Percentiles rank a stretch among this genome's conserved stretches.
Evolutionary conservation across 2,888 invertebrate species (phyloP).

Genomic region (Byasa hedistus): DNA sequence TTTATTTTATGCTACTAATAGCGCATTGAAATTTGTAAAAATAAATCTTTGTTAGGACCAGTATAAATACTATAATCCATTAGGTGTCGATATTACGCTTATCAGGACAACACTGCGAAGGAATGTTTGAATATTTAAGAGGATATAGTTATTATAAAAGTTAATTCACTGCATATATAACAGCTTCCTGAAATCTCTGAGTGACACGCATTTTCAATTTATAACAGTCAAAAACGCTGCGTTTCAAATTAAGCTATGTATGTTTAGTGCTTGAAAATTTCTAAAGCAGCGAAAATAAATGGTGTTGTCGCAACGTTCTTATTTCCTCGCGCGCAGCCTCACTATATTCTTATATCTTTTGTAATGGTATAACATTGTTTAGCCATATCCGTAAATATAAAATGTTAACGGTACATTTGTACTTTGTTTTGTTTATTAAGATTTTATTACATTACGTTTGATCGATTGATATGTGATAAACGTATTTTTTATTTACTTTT

Average conservation of each 20-base stretch:
- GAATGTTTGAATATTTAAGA: too few relatives aligned
- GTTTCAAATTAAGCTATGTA: conserved; percentile 27
- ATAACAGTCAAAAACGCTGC: conserved; percentile 12
- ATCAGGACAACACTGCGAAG: too few relatives aligned
- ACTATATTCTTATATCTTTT: conserved; percentile 17
- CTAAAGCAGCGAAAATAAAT: conserved; percentile 27
- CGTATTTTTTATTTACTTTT: too few relatives aligned
- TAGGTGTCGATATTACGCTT: too few relatives aligned
- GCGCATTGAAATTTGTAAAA: too few relatives aligned
- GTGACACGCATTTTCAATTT: conserved; percentile 18
- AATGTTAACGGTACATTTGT: conserved; percentile 7
- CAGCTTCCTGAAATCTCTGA: background rate
- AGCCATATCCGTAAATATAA: conserved; percentile 11
- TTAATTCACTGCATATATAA: background rate
- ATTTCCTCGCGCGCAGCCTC: conserved; percentile 11
- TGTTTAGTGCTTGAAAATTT: conserved; percentile 27
- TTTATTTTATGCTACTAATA: too few relatives aligned
- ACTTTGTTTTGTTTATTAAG: conserved; percentile 15
- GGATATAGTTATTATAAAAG: too few relatives aligned
- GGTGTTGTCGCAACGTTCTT: conserved; percentile 25
- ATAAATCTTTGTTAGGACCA: too few relatives aligned
- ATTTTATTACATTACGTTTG: conserved; percentile 7
- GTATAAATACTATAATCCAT: too few relatives aligned
- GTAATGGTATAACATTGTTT: conserved; percentile 21
- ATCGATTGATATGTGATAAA: too few relatives aligned